Base-by-base conservation (phyloP, 2,797 vertebrate genomes). In the Fratercula arctica region DNA sequence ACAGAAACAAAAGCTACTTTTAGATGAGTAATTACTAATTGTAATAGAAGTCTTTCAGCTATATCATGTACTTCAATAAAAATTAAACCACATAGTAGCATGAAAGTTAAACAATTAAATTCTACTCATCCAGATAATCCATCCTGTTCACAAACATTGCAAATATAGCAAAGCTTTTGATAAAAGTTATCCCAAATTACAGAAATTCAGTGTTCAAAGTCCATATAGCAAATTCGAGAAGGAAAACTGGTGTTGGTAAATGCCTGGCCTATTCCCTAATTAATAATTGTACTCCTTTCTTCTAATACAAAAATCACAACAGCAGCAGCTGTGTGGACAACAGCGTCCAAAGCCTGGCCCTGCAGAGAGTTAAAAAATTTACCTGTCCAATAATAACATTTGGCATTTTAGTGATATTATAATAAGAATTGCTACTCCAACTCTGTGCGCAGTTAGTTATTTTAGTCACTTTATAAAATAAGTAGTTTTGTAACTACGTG, bases 341-440 rank as follows among this genome's bases (percentile, higher is more conserved):
- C 20, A 21, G 8, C 41, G 13, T 20, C 19, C 35, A 35, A 69
- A 50, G 16, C 21, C 54, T 54, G 19, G 7, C 11, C 14, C 26
- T 37, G 7, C 2, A n/a, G 15, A 51, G 3, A 29, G 8, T 1
- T 59, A 39, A 53, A 80, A 48, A 43, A 18, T 63, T 19, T 53
- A 9, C 16, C 7, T 45, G 29, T 59, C 3, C 17, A 51, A 20
- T 43, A 54, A 31, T 5, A 31, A 9, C 5, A 28, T 61, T 60
- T 39, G 17, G 10, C 41, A 70, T 64, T 59, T 35, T 39, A 79
- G 35, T 63, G 14, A 23, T 50, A 48, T 43, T 60, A 8, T 45
- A 45, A 45, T 29, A n/a, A 51, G 12, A 54, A 26, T 6, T 1
- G 2, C 20, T 61, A 1, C 24, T 56, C 7, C 15, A 35, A 1